These are phyloP conservation scores for Scaptodrosophila latifasciaeformis DNA, from an alignment of 2,888 invertebrate genomes.

Conservation along the genomic window DNA sequence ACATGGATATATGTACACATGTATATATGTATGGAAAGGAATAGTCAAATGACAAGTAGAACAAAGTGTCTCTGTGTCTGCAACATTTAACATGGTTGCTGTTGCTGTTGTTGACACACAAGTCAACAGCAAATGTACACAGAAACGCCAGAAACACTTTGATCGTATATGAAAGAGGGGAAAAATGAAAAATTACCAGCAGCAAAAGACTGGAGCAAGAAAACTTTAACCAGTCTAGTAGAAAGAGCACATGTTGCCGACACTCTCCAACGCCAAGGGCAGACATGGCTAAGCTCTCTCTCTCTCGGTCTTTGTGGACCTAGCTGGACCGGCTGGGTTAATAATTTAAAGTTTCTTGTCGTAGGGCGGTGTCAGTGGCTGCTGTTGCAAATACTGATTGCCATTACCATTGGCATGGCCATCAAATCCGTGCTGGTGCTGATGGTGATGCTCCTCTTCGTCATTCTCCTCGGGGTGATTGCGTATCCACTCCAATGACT, in stretches of 20 bases:
- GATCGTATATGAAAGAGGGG: slow-evolving; percentile 3
- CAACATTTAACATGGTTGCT: slow-evolving; percentile 34
- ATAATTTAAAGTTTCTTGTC: slow-evolving; percentile 52
- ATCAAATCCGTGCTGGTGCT: slow-evolving; percentile 19
- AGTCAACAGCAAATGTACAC: slow-evolving; percentile 18
- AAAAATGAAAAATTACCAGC: background rate
- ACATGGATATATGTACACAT: slow-evolving; percentile 14
- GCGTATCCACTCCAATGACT: slow-evolving; percentile 59
- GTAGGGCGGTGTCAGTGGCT: slow-evolving; percentile 38
- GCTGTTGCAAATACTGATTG: slow-evolving; percentile 26
- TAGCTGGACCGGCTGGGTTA: slow-evolving; percentile 2
- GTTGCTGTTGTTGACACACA: no score
- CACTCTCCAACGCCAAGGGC: no score
- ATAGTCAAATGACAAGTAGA: no score
- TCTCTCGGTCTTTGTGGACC: no score
- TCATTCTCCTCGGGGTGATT: slow-evolving; percentile 64
- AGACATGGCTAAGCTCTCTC: no score
- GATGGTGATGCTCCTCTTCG: slow-evolving; percentile 31
- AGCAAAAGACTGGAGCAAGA: slow-evolving; percentile 15
- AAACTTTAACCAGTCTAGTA: slow-evolving; percentile 17
- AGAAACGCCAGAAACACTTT: slow-evolving; percentile 9
- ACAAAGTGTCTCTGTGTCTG: slow-evolving; percentile 14
- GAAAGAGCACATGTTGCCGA: background rate
- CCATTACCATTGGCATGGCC: slow-evolving; percentile 61
- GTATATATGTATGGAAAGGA: slow-evolving; percentile 26